Conservation (phyloP, 92 coral and sea anemone genomes). For the Virgularia gustaviana region DNA sequence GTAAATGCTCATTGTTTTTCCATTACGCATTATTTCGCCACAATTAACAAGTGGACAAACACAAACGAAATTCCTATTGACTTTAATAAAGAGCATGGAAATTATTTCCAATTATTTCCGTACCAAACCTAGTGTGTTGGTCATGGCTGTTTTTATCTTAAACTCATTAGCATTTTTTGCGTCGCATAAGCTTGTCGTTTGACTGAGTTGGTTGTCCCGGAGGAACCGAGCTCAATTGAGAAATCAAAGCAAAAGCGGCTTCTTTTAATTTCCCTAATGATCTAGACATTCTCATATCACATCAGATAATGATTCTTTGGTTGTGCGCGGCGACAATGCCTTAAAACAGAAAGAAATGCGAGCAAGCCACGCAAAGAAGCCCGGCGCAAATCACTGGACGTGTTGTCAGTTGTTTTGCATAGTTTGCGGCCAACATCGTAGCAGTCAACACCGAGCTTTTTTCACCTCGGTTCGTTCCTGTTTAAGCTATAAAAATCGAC, state of each 20-base stretch:
- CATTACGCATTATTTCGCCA: background rate
- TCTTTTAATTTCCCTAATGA: slow-evolving; percentile 19
- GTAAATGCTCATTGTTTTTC: no score
- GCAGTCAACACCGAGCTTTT: slow-evolving; percentile 11
- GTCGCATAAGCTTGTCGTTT: no score
- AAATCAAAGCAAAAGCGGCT: slow-evolving; percentile 38
- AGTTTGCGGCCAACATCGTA: no score
- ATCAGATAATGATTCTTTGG: background rate
- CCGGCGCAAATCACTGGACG: background rate
- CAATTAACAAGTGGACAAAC: background rate
- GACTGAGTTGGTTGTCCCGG: no score
- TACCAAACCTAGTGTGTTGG: no score
- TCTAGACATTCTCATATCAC: slow-evolving; percentile 14
- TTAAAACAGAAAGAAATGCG: no score
- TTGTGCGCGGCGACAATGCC: no score
- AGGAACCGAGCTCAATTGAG: slow-evolving; percentile 10
- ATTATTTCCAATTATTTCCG: no score
- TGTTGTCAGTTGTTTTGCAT: background rate
- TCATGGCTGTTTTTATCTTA: no score
- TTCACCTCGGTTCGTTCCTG: slow-evolving; percentile 31
- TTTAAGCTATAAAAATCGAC: slow-evolving; percentile 43
- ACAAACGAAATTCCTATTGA: no score
- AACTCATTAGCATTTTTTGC: slow-evolving; percentile 20
- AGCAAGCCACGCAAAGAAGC: no score
- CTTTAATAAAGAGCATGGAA: no score